A percentile compares a stretch with the other conserved stretches of the same genome.
These are phyloP conservation scores for Apostichopus parvimensis DNA, from an alignment of 35 echinoderm and acorn worm genomes.

Conservation along the genomic window DNA sequence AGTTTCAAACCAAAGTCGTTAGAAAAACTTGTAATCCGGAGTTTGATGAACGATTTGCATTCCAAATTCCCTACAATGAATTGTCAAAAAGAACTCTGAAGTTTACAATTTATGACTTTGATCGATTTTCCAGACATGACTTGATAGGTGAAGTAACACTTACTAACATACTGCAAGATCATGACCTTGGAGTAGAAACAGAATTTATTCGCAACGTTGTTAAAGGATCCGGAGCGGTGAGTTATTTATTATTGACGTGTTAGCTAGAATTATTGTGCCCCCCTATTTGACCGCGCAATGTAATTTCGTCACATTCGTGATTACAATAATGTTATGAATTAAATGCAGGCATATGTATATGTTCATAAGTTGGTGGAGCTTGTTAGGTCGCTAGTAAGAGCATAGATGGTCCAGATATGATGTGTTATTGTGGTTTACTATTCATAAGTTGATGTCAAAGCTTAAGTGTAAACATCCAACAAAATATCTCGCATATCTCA, in stretches of 20 bases:
- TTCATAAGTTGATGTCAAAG: no score
- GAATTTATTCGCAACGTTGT: constrained; percentile 75
- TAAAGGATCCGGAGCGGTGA: constrained; percentile 76
- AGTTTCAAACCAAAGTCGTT: constrained; percentile 95
- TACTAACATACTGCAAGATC: constrained; percentile 75
- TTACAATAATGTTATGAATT: no score
- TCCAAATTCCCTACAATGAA: constrained; percentile 82
- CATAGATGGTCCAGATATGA: no score
- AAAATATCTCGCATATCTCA: no score
- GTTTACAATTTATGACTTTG: constrained; percentile 95
- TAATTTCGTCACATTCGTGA: no score
- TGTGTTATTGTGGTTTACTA: no score
- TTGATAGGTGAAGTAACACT: constrained; percentile 87
- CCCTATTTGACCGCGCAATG: no score
- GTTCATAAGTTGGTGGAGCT: no score
- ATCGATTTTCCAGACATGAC: constrained; percentile 94
- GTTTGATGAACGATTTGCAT: constrained; percentile 92
- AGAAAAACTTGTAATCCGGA: constrained; percentile 90
- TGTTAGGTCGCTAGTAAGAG: no score
- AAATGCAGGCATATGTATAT: no score
- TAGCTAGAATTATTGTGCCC: neutral
- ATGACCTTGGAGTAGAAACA: constrained; percentile 73
- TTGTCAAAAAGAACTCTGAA: constrained; percentile 81
- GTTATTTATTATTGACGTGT: constrained; percentile 6
- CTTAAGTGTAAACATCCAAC: no score